Evolutionary conservation across 2,888 invertebrate species (phyloP).

Genomic region (Drosophila fulvimacula): DNA sequence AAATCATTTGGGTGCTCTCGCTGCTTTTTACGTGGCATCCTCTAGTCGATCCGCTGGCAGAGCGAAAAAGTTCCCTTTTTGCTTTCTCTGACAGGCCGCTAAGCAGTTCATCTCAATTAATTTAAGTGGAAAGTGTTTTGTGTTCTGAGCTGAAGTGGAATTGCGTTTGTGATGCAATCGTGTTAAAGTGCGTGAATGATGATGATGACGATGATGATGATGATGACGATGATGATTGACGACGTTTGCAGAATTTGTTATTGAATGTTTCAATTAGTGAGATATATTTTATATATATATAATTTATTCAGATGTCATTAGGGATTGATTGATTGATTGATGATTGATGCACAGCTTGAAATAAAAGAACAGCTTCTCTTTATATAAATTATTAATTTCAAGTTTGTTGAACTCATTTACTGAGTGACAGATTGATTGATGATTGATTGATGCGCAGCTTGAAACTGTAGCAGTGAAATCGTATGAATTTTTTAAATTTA

Average conservation of each 20-base stretch:
- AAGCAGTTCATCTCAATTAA: conserved; percentile 17
- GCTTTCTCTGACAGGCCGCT: conserved; percentile 2
- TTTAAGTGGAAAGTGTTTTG: conserved; percentile 14
- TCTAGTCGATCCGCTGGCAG: not conserved
- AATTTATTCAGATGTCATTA: not conserved
- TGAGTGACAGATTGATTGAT: not conserved
- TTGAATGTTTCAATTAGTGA: not conserved
- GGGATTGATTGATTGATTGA: not conserved
- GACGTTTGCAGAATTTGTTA: not conserved
- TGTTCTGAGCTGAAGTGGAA: not conserved
- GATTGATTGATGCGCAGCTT: not conserved
- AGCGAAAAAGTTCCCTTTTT: not conserved
- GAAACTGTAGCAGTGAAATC: no score
- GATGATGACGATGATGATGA: not conserved
- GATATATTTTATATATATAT: not conserved
- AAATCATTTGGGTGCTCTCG: not conserved
- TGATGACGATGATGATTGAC: conserved; percentile 2
- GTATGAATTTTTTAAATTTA: no score
- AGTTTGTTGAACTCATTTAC: no score
- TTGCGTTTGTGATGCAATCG: not conserved
- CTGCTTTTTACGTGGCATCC: conserved; percentile 9
- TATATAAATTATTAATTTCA: not conserved
- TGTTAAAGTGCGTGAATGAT: not conserved
- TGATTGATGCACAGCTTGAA: conserved; percentile 3
- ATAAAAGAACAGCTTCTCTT: not conserved